Evolutionary conservation across 2,797 vertebrate species (phyloP), one percentile per base, ranked within the genome.

Genomic region (Malurus splendens): DNA sequence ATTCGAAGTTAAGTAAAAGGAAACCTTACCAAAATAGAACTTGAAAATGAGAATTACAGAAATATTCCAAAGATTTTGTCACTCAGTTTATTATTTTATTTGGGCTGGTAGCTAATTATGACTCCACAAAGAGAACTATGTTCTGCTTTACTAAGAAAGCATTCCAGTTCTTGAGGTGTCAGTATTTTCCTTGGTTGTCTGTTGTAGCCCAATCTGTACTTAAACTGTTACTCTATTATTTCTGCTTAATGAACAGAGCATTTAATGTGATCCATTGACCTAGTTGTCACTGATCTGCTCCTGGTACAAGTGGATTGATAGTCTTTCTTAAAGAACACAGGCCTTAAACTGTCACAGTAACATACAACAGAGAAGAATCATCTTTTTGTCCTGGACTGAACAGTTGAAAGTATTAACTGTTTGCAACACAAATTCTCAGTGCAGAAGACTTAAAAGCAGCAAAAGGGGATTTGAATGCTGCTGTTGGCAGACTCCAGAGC

Each of bases 291-390:
- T 70, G 44, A n/a, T 79, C 15, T 76, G 55, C 83, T 93, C 92
- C 87, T 94, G 82, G 80, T 90, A 90, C 82, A 60, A 94, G 42
- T 84, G 45, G 52, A 73, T 87, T 61, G 73, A 89, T 83, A 47
- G 75, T 50, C 41, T 81, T 51, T 80, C 48, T 74, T 81, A 50
- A 89, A 84, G 56, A 78, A 62, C 33, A 8, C 48, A 60, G 64
- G 47, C 54, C 38, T 72, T 89, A 75, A 89, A 78, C 59, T 66
- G 68, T 70, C 61, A 25, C 12, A 56, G 9, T 86, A 72, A 60
- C 38, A 60, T 6, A 39, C 6, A 59, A 38, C 12, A 65, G 56
- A 70, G 64, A 50, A 82, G 55, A 89, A 66, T 66, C 5, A 13
- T 59, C 52, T 68, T 87, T 88, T 75, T 90, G 80, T 90, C 62